Evolutionary conservation across 2,797 vertebrate genomes (phyloP), one percentile per base, ranked within the genome.

Genomic region (Chelon auratus): DNA sequence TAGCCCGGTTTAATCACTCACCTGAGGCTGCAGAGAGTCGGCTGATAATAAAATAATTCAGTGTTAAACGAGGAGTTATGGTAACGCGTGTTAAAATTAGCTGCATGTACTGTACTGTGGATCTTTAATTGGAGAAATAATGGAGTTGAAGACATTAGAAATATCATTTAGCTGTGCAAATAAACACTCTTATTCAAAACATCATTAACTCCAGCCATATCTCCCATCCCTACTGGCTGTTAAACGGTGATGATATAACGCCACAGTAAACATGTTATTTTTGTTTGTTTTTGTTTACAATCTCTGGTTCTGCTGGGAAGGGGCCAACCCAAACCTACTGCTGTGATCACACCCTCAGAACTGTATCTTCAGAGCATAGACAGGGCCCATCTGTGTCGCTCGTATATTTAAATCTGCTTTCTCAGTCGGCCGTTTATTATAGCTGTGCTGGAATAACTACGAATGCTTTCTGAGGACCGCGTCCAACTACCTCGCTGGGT

Each of bases 231-330:
- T 40, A 1, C 67, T 80, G 79, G 81, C 74, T 74, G 61, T 72
- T 60, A 52, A 58, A 69, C 47, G 9, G n/a, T 43, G 77, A 74
- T 64, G 61, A 69, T 71, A 74, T 66, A 67, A 73, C 68, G 69
- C 66, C 76, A 74, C 36, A 57, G 75, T 69, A 75, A 87, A 79
- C 67, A 83, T 77, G 75, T 78, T 86, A 68, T 81, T 81, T 75
- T 24, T 72, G 64, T 69, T 52, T 84, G 75, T 73, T 81, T 77
- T 77, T 84, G 76, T 85, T 78, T 77, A 82, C 75, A 67, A 51
- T 69, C 74, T 76, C 51, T 57, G 58, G 43, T 73, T 65, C 55
- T 71, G 51, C 72, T 84, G 78, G 81, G 82, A 61, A 62, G 6
- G 52, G 18, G 39, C 80, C 84, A 83, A 68, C 17, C 67, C 64